Conservation (phyloP, 2,797 vertebrate species). For the Protonibea diacanthus region DNA sequence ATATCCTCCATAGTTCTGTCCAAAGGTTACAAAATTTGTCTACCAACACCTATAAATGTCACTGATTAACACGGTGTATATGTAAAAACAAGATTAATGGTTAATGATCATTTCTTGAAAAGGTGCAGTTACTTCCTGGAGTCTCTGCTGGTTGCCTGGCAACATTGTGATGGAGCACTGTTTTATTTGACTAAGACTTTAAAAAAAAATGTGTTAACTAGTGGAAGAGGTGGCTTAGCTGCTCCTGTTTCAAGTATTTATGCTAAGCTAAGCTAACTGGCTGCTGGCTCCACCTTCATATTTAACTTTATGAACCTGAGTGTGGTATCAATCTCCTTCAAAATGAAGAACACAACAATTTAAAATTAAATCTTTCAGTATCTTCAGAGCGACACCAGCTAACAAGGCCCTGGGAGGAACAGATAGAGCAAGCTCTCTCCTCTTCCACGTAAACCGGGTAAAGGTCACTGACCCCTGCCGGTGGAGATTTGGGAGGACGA, state of each 20-base stretch:
- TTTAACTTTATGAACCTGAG: background rate
- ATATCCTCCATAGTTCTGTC: too few relatives aligned
- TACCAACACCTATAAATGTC: too few relatives aligned
- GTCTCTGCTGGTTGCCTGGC: too few relatives aligned
- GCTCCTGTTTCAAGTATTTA: background rate
- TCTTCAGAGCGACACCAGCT: constrained; percentile 56
- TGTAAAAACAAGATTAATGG: too few relatives aligned
- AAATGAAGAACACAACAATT: background rate
- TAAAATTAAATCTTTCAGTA: constrained; percentile 11
- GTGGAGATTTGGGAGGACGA: constrained; percentile 50
- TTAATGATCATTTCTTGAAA: too few relatives aligned
- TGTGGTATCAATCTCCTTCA: background rate
- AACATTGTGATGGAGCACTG: too few relatives aligned
- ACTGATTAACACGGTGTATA: too few relatives aligned
- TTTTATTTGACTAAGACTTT: background rate
- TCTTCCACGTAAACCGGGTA: constrained; percentile 38
- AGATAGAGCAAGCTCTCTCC: background rate
- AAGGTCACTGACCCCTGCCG: constrained; percentile 72
- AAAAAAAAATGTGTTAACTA: background rate
- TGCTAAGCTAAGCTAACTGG: background rate
- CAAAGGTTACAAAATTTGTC: too few relatives aligned
- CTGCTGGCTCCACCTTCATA: background rate
- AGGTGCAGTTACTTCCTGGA: too few relatives aligned
- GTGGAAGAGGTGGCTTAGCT: background rate
- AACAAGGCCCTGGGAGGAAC: constrained; percentile 59